phyloP scores from a whole-genome alignment of 2,113 vertebrate species.

The Proterorhinus semilunaris region DNA sequence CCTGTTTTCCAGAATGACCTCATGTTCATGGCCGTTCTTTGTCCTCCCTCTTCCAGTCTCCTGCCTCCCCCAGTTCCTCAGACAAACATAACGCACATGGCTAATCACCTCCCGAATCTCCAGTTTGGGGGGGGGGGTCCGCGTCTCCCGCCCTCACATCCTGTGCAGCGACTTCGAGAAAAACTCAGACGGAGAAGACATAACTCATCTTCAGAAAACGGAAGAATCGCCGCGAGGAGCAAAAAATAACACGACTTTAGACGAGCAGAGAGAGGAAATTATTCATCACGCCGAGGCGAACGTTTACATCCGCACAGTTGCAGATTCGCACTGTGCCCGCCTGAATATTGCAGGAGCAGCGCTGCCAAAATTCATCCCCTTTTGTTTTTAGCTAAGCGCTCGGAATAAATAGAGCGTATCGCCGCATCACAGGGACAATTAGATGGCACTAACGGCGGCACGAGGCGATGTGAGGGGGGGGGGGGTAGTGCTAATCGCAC shows the following conservation, averaged over 20 bases:
- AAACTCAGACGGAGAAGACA: conserved; percentile 40
- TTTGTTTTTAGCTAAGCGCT: conserved; percentile 72
- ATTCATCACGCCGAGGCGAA: conserved; percentile 66
- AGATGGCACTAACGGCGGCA: conserved; percentile 66
- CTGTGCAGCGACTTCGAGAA: conserved; percentile 40
- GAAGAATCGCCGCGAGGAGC: conserved; percentile 53
- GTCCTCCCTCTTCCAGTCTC: background rate
- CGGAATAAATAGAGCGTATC: conserved; percentile 72
- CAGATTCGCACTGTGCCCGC: conserved; percentile 64
- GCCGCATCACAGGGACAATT: conserved; percentile 75
- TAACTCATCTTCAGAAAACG: conserved; percentile 56
- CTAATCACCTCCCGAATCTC: conserved; percentile 4
- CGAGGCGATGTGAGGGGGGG: conserved; percentile 53
- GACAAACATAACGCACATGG: conserved; percentile 1
- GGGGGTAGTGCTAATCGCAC: conserved; percentile 63
- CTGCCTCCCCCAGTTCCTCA: background rate
- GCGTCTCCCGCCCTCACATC: conserved; percentile 31
- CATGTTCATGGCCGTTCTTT: background rate
- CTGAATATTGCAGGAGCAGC: conserved; percentile 78
- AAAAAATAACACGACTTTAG: conserved; percentile 56
- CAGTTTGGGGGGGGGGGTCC: too few species aligned
- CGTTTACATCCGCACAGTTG: conserved; percentile 54
- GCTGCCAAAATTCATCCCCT: conserved; percentile 69
- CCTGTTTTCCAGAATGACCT: too few species aligned
- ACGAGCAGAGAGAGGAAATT: conserved; percentile 70